phyloP scores from a whole-genome alignment of 2,113 vertebrate species.

The Orycteropus afer region DNA sequence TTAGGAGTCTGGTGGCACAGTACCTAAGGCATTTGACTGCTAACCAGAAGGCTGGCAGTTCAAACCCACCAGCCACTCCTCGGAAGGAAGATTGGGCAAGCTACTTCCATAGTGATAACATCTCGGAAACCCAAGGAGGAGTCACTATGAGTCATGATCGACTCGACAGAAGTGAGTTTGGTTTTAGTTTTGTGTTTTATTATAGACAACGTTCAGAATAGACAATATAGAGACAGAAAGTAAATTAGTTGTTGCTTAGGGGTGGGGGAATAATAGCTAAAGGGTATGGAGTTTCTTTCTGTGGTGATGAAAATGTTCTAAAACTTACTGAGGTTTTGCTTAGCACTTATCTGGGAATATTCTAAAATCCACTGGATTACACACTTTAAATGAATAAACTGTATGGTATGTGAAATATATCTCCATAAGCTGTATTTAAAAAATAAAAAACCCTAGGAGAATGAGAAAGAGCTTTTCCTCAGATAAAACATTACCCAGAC shows the following conservation, averaged over 20 bases:
- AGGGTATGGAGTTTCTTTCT: slow-evolving; percentile 8
- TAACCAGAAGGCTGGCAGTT: too few relatives aligned
- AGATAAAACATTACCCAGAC: slow-evolving; percentile 25
- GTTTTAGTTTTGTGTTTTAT: too few relatives aligned
- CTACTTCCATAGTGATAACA: too few relatives aligned
- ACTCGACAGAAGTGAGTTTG: too few relatives aligned
- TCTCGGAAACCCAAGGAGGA: too few relatives aligned
- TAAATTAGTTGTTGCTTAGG: slow-evolving; percentile 17
- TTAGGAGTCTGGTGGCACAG: too few relatives aligned
- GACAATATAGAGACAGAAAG: not conserved
- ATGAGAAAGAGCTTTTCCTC: slow-evolving; percentile 22
- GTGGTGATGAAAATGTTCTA: slow-evolving; percentile 18
- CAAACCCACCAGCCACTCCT: too few relatives aligned
- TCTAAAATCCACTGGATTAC: not conserved
- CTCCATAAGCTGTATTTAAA: not conserved
- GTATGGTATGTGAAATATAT: not conserved
- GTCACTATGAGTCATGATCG: too few relatives aligned
- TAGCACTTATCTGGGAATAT: not conserved
- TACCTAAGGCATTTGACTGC: too few relatives aligned
- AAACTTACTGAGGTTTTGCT: slow-evolving; percentile 1
- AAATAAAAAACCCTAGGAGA: not conserved
- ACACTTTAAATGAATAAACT: not conserved
- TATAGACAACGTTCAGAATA: slow-evolving; percentile 40
- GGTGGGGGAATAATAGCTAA: not conserved
- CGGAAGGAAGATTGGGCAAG: too few relatives aligned